Percentiles rank a stretch among this genome's conserved stretches.
Conservation (phyloP, 2,888 invertebrate species). For the Opisthograptis luteolata region DNA sequence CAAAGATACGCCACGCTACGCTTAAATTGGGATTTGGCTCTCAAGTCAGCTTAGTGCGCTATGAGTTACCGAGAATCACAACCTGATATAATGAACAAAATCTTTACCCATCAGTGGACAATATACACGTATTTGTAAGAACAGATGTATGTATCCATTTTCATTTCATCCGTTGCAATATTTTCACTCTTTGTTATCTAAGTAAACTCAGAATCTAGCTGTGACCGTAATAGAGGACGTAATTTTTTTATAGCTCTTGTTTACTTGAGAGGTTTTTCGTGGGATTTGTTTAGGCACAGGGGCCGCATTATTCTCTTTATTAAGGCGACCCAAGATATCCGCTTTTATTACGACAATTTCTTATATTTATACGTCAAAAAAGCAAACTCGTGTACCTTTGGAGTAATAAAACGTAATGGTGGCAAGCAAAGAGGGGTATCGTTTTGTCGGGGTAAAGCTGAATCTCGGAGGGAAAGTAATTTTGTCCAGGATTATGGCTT, state of each 20-base stretch:
- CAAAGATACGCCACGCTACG: too few species aligned
- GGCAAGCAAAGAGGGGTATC: slow-evolving; percentile 56
- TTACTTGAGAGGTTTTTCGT: slow-evolving; percentile 47
- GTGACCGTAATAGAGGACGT: slow-evolving; percentile 17
- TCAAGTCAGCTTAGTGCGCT: too few species aligned
- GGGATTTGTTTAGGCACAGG: slow-evolving; percentile 41
- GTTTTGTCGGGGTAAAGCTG: slow-evolving; percentile 58
- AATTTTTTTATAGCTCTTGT: slow-evolving; percentile 45
- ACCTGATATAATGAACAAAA: too few species aligned
- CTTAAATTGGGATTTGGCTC: too few species aligned
- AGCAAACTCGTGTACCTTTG: slow-evolving; percentile 71
- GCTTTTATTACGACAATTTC: slow-evolving; percentile 61
- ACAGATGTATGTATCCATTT: too few species aligned
- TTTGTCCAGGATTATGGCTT: slow-evolving; percentile 60
- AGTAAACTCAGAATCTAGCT: slow-evolving; percentile 2
- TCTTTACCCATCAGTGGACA: too few species aligned
- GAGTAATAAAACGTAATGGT: slow-evolving; percentile 74
- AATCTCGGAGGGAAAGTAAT: slow-evolving; percentile 65
- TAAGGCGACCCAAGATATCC: slow-evolving; percentile 56
- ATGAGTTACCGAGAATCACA: too few species aligned
- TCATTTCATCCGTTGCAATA: too few species aligned
- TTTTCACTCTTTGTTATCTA: background rate
- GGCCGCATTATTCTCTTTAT: slow-evolving; percentile 49
- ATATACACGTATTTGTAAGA: too few species aligned
- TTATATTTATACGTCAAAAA: slow-evolving; percentile 70